Evolutionary conservation across 2,113 vertebrate genomes (phyloP).

Genomic region (Barnardius zonarius): DNA sequence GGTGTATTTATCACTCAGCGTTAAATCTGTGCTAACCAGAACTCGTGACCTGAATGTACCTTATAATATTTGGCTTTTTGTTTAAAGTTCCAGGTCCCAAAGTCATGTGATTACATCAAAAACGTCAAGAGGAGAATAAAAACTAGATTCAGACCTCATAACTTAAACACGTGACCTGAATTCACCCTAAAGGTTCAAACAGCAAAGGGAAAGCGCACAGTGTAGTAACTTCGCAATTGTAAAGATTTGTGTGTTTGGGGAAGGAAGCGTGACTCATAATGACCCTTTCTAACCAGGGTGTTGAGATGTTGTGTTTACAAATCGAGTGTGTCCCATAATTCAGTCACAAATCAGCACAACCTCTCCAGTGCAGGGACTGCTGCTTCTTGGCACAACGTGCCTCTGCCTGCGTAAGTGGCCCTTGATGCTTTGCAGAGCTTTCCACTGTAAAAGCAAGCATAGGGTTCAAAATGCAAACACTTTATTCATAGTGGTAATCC

Average conservation of each 20-base stretch:
- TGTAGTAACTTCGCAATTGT: neutral
- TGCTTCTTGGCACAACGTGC: neutral
- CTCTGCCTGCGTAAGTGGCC: neutral
- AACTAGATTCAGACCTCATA: neutral
- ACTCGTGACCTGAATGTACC: neutral
- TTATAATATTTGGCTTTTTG: neutral
- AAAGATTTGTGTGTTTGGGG: rapidly evolving
- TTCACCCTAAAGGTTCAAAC: neutral
- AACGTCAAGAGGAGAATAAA: neutral
- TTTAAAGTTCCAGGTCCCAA: neutral
- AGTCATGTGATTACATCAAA: neutral
- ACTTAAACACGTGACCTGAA: neutral
- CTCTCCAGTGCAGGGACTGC: neutral
- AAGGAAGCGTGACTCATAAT: neutral
- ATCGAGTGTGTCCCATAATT: neutral
- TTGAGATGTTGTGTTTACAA: neutral
- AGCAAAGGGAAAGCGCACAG: neutral
- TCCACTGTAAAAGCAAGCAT: neutral
- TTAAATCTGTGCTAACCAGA: neutral
- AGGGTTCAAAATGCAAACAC: neutral
- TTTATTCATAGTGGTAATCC: neutral
- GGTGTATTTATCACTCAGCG: rapidly evolving
- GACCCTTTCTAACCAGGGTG: neutral
- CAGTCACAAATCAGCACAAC: neutral
- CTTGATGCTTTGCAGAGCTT: neutral